Conservation (phyloP, 2,888 invertebrate species). For the Acanthosepion lycidas region DNA sequence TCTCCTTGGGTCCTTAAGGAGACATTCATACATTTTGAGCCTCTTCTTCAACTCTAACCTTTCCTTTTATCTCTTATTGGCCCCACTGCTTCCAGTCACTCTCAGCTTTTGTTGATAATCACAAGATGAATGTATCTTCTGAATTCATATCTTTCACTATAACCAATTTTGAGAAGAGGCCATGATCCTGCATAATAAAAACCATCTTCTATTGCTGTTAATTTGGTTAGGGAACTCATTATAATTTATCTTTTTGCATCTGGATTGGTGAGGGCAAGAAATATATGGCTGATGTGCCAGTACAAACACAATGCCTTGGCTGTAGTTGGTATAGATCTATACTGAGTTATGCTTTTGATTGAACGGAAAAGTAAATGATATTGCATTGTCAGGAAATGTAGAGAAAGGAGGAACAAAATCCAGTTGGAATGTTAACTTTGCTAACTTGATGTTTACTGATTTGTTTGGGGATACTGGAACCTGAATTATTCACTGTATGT, state of each 20-base stretch:
- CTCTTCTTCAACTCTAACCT: not conserved
- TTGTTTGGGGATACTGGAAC: not conserved
- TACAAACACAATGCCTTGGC: not conserved
- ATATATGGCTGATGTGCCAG: not conserved
- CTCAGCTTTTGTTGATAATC: constrained; percentile 18
- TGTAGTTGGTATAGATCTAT: not conserved
- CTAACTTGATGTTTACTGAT: not conserved
- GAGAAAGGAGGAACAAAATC: not conserved
- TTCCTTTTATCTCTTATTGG: not conserved
- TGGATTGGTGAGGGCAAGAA: not conserved
- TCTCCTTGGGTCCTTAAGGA: not conserved
- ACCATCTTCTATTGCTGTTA: not conserved
- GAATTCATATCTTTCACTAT: constrained; percentile 21
- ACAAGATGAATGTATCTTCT: constrained; percentile 21
- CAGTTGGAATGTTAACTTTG: not conserved
- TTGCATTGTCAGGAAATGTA: not conserved
- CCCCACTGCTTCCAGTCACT: constrained; percentile 18
- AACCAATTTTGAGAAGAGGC: not conserved
- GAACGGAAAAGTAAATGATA: not conserved
- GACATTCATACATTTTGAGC: not conserved
- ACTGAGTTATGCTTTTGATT: not conserved
- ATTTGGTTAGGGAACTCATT: constrained; percentile 20
- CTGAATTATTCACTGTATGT: not conserved
- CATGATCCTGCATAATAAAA: constrained; percentile 12
- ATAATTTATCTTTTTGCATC: not conserved